phyloP scores from a whole-genome alignment of 2,888 invertebrate genomes.

The Orthosia gracilis region DNA sequence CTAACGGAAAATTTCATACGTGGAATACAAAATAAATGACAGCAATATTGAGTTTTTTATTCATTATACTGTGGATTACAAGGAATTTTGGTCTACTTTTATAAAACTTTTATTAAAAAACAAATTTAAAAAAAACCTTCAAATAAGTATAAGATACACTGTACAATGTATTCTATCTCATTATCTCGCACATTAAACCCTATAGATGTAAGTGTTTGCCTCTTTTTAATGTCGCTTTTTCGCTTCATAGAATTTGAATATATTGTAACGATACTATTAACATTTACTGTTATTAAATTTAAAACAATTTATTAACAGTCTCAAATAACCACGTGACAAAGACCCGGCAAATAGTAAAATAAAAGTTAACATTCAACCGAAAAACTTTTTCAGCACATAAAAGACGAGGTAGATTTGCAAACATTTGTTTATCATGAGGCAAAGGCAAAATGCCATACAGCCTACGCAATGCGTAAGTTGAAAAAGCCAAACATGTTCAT shows the following conservation, averaged over 20 bases:
- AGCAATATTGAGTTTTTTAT: too few relatives aligned
- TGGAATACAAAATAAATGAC: not conserved
- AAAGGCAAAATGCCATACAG: slow-evolving; percentile 44
- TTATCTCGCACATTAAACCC: too few relatives aligned
- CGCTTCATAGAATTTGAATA: too few relatives aligned
- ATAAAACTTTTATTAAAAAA: not conserved
- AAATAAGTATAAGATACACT: too few relatives aligned
- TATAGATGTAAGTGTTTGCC: too few relatives aligned
- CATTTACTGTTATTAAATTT: not conserved
- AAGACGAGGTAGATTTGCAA: slow-evolving; percentile 40
- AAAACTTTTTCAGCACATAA: slow-evolving; percentile 25
- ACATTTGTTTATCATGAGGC: slow-evolving; percentile 46
- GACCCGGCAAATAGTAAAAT: not conserved
- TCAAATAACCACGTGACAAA: not conserved
- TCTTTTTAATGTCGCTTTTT: too few relatives aligned
- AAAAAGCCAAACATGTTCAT: slow-evolving; percentile 26
- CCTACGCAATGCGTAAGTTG: slow-evolving; percentile 56
- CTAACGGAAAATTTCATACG: not conserved
- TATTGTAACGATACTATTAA: too few relatives aligned
- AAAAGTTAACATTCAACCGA: slow-evolving; percentile 2
- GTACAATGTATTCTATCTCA: too few relatives aligned
- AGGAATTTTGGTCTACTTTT: not conserved
- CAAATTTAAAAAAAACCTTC: too few relatives aligned
- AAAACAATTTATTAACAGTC: not conserved
- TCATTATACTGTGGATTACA: too few relatives aligned